Conservation (phyloP, 2,113 vertebrate genomes). For the Nanger granti region DNA sequence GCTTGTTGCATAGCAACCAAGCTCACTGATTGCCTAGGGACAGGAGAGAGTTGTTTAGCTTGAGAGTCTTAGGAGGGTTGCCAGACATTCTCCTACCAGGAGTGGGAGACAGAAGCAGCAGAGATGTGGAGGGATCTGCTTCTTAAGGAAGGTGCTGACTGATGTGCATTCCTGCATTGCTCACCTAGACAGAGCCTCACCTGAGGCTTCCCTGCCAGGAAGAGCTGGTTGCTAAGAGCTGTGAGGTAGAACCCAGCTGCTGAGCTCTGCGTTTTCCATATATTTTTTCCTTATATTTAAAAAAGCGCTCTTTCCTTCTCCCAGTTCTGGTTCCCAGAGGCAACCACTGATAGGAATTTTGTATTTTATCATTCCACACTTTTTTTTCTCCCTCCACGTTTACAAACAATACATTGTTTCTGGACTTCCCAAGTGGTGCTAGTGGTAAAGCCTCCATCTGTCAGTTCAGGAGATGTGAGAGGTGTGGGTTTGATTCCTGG, state of each 20-base stretch:
- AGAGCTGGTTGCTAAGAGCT: not conserved
- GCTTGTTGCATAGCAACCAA: slow-evolving; percentile 45
- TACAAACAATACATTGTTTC: not conserved
- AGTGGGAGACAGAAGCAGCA: not conserved
- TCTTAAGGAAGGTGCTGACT: not conserved
- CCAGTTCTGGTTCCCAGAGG: not conserved
- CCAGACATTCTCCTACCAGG: not conserved
- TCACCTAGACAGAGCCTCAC: not conserved
- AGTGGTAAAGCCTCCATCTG: not conserved
- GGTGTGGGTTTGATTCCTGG: not conserved
- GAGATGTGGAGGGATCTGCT: slow-evolving; percentile 17
- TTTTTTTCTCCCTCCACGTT: not conserved
- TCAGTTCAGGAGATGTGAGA: not conserved
- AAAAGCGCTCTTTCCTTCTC: not conserved
- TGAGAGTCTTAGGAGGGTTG: slow-evolving; percentile 5
- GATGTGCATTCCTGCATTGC: not conserved
- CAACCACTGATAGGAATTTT: not conserved
- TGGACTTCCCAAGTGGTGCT: not conserved
- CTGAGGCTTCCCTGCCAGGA: not conserved
- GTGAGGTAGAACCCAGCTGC: not conserved
- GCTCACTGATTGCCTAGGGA: slow-evolving; percentile 32
- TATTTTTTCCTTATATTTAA: not conserved
- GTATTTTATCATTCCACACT: not conserved
- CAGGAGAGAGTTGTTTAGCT: slow-evolving; percentile 19
- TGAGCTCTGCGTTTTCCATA: not conserved